A percentile compares a stretch with the other conserved stretches of the same genome.
Evolutionary conservation across 1,140 invertebrate genomes (phyloP).

Genomic region (Heliconius himera): DNA sequence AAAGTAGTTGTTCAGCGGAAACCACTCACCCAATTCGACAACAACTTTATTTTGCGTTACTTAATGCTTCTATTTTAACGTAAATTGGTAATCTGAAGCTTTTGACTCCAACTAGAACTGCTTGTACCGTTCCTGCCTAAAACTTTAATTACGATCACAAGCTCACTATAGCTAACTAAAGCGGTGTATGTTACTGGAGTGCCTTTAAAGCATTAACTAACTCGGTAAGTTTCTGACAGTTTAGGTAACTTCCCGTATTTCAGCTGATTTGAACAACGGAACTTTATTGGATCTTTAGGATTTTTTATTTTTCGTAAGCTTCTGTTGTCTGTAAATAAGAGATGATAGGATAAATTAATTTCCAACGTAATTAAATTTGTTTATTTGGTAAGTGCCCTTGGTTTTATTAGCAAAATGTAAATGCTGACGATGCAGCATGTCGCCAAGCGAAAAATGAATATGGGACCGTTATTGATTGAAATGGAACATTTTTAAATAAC

Average conservation of each 20-base stretch:
- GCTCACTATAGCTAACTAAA: constrained; percentile 29
- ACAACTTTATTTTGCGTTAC: constrained; percentile 5
- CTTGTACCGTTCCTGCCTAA: constrained; percentile 32
- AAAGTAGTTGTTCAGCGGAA: background rate
- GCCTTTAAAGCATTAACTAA: constrained; percentile 33
- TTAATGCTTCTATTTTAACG: constrained; percentile 7
- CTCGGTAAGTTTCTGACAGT: constrained; percentile 31
- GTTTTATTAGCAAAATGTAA: too few relatives aligned
- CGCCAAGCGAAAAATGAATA: too few relatives aligned
- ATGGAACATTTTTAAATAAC: background rate
- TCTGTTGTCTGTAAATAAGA: background rate
- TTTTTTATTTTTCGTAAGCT: background rate
- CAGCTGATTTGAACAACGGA: constrained; percentile 24
- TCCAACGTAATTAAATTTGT: too few relatives aligned
- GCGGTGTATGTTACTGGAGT: constrained; percentile 29
- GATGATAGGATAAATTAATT: background rate
- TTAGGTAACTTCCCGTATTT: constrained; percentile 28
- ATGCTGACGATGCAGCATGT: background rate
- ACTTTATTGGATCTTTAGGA: constrained; percentile 16
- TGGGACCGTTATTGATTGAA: background rate
- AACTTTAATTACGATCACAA: constrained; percentile 47
- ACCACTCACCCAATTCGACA: background rate
- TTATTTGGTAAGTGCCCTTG: background rate
- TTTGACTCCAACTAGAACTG: constrained; percentile 12
- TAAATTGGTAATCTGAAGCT: constrained; percentile 21